Evolutionary conservation across 2,888 invertebrate species (phyloP).

Genomic region (Lucinisca nassula): DNA sequence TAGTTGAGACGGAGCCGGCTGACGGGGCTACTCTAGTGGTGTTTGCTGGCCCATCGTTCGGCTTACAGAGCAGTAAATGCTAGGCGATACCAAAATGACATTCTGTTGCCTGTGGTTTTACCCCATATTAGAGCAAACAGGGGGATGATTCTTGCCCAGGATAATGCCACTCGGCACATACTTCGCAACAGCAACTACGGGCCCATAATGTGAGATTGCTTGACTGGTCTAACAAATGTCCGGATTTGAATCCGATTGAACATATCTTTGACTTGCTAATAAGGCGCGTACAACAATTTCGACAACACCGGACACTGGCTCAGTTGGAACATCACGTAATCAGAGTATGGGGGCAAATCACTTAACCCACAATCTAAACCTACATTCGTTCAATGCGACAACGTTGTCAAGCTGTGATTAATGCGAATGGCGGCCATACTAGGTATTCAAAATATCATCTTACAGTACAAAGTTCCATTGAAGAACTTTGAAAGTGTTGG

Average conservation of each 20-base stretch:
- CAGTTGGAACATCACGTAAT: conserved; percentile 9
- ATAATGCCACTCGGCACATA: conserved; percentile 44
- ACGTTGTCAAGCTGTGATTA: conserved; percentile 31
- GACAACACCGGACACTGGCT: conserved; percentile 1
- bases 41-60: no score
- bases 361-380: background rate
- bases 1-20: no score
- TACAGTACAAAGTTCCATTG: no score
- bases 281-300: background rate
- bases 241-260: conserved; percentile 38
- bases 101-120: conserved; percentile 16
- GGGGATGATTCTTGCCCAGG: conserved; percentile 33
- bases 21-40: no score
- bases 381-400: conserved; percentile 28
- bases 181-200: conserved; percentile 15
- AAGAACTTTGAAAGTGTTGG: no score
- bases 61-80: no score
- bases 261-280: conserved; percentile 36
- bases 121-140: conserved; percentile 16
- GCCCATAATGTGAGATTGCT: conserved; percentile 31
- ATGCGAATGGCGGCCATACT: conserved; percentile 34
- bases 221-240: conserved; percentile 22
- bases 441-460: no score
- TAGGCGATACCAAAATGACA: conserved; percentile 5
- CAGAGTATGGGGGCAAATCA: conserved; percentile 11